Evolutionary conservation across 2,888 invertebrate species (phyloP).

Genomic region (Dolomedes plantarius): DNA sequence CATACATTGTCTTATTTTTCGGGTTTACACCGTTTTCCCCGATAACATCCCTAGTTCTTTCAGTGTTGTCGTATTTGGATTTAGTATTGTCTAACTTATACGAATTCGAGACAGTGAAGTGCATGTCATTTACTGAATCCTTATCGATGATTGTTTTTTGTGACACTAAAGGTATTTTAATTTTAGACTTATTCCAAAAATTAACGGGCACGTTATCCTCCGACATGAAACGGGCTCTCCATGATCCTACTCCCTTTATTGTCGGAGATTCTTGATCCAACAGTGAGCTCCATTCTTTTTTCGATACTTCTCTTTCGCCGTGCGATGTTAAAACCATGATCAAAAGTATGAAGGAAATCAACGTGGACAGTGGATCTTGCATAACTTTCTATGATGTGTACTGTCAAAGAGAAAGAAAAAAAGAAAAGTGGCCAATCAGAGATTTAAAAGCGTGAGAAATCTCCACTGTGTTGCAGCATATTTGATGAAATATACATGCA

Average conservation of each 20-base stretch:
- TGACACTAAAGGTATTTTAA: background rate
- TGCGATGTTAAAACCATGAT: background rate
- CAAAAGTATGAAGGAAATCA: conserved; percentile 26
- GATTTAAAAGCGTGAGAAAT: background rate
- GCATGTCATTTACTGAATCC: background rate
- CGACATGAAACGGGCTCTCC: background rate
- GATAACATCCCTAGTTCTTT: no score
- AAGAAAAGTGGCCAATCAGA: conserved; percentile 20
- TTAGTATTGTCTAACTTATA: no score
- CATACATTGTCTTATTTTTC: background rate
- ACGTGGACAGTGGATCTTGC: conserved; percentile 30
- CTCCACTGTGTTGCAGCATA: background rate
- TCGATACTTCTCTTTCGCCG: background rate
- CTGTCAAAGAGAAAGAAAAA: conserved; percentile 65
- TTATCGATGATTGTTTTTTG: background rate
- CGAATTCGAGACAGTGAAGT: no score
- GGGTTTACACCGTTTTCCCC: no score
- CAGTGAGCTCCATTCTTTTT: background rate
- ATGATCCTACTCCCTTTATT: background rate
- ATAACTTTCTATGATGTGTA: conserved; percentile 29
- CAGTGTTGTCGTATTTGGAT: no score
- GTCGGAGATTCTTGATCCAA: background rate
- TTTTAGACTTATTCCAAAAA: background rate
- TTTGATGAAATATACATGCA: no score
- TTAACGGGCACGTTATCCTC: background rate